phyloP scores from a whole-genome alignment of 2,888 invertebrate species.

The Incurvaria masculella region DNA sequence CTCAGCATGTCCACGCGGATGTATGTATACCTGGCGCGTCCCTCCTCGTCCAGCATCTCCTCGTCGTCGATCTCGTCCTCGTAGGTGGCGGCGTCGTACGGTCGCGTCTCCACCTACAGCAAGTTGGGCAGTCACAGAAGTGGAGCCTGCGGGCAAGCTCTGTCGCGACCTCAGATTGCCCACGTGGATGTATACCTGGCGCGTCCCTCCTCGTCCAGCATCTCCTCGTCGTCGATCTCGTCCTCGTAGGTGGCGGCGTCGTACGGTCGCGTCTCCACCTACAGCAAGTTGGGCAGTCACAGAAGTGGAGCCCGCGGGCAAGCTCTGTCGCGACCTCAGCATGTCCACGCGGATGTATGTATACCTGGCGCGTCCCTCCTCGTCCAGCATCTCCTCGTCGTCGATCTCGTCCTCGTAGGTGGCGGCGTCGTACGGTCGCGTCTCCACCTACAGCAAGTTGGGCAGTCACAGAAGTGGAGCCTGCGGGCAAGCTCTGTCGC shows the following conservation, averaged over 20 bases:
- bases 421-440: slow-evolving; percentile 90
- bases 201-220: slow-evolving; percentile 95
- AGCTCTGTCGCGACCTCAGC: slow-evolving; percentile 93
- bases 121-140: slow-evolving; percentile 97
- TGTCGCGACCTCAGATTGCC: slow-evolving; percentile 92
- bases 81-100: slow-evolving; percentile 92
- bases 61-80: slow-evolving; percentile 99
- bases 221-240: slow-evolving; percentile 98
- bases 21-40: slow-evolving; percentile 72
- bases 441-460: slow-evolving; percentile 97
- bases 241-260: slow-evolving; percentile 95
- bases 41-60: slow-evolving; percentile 97
- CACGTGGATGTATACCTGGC: slow-evolving; percentile 89
- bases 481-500: slow-evolving; percentile 89
- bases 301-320: slow-evolving; percentile 91
- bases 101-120: slow-evolving; percentile 94
- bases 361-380: slow-evolving; percentile 89
- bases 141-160: slow-evolving; percentile 91
- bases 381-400: slow-evolving; percentile 96
- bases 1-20: slow-evolving; percentile 87
- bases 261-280: slow-evolving; percentile 96
- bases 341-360: slow-evolving; percentile 74
- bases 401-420: slow-evolving; percentile 99
- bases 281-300: slow-evolving; percentile 96
- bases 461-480: slow-evolving; percentile 94